These are phyloP conservation scores for Trachurus trachurus DNA, from an alignment of 2,797 vertebrate genomes.

Conservation along the genomic window DNA sequence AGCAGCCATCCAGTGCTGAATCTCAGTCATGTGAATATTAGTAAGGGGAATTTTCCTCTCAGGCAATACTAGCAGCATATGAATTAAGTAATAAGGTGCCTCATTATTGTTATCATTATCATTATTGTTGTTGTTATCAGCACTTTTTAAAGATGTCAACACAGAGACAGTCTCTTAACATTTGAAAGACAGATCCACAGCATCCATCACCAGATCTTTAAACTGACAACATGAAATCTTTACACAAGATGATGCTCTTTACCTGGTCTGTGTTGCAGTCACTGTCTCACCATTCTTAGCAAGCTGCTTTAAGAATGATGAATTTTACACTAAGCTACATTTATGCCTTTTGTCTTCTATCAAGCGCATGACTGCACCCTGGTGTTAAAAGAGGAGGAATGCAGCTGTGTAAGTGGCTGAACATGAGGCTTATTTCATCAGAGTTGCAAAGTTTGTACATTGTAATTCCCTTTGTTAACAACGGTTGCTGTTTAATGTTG, in stretches of 20 bases:
- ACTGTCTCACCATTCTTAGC: background rate
- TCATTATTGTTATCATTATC: slow-evolving; percentile 5
- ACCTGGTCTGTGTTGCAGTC: background rate
- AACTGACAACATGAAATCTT: background rate
- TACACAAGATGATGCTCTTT: slow-evolving; percentile 2
- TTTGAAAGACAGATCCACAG: slow-evolving; percentile 2
- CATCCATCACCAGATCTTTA: slow-evolving; percentile 16
- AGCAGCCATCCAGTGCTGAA: slow-evolving; percentile 63
- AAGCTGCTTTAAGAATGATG: slow-evolving; percentile 14
- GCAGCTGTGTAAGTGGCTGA: slow-evolving; percentile 28
- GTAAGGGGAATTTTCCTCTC: slow-evolving; percentile 30
- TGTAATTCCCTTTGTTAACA: background rate
- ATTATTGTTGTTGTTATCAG: slow-evolving; percentile 14
- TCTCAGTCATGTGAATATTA: slow-evolving; percentile 64
- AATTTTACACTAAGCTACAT: background rate
- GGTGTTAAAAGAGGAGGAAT: slow-evolving; percentile 56
- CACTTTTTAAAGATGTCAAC: background rate
- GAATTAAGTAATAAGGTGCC: slow-evolving; percentile 13
- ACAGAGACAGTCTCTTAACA: background rate
- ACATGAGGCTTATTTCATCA: background rate
- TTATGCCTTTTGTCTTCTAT: slow-evolving; percentile 7
- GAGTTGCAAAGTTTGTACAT: background rate
- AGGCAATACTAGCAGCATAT: slow-evolving; percentile 31
- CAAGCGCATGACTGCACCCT: slow-evolving; percentile 67
- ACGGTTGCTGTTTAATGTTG: background rate